A percentile compares a stretch with the other conserved stretches of the same genome.
Evolutionary conservation across 2,888 invertebrate genomes (phyloP).

Genomic region (Vandiemenella viatica): DNA sequence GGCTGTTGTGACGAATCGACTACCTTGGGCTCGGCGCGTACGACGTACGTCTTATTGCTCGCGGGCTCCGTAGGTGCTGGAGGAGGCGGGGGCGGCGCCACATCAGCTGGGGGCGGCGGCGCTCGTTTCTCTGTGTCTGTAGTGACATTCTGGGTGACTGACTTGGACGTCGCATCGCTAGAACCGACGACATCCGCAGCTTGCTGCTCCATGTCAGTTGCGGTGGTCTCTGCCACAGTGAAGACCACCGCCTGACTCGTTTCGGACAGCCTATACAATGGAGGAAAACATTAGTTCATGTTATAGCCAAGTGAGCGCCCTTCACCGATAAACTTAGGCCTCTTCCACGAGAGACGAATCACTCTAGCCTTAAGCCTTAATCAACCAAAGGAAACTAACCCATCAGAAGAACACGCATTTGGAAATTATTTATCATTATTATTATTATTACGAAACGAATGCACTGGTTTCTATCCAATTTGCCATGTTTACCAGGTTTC

Average conservation of each 20-base stretch:
- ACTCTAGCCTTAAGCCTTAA: too few relatives aligned
- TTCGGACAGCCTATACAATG: slow-evolving; percentile 43
- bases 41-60: slow-evolving; percentile 9
- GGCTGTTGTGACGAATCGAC: background rate
- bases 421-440: too few relatives aligned
- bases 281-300: background rate
- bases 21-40: slow-evolving; percentile 16
- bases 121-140: background rate
- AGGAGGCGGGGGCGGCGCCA: too few relatives aligned
- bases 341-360: too few relatives aligned
- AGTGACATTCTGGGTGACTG: background rate
- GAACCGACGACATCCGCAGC: background rate
- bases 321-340: background rate
- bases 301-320: background rate
- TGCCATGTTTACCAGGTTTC: too few relatives aligned
- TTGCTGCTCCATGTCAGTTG: slow-evolving; percentile 18
- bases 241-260: slow-evolving; percentile 42
- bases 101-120: background rate
- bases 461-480: too few relatives aligned
- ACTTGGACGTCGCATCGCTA: background rate
- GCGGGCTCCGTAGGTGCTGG: too few relatives aligned
- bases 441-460: too few relatives aligned
- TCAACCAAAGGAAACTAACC: too few relatives aligned
- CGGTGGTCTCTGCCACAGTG: slow-evolving; percentile 43
- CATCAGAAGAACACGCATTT: too few relatives aligned